A percentile compares a stretch with the other conserved stretches of the same genome.
Evolutionary conservation across 2,113 vertebrate species (phyloP).

Genomic region (Zosterops pallidus): DNA sequence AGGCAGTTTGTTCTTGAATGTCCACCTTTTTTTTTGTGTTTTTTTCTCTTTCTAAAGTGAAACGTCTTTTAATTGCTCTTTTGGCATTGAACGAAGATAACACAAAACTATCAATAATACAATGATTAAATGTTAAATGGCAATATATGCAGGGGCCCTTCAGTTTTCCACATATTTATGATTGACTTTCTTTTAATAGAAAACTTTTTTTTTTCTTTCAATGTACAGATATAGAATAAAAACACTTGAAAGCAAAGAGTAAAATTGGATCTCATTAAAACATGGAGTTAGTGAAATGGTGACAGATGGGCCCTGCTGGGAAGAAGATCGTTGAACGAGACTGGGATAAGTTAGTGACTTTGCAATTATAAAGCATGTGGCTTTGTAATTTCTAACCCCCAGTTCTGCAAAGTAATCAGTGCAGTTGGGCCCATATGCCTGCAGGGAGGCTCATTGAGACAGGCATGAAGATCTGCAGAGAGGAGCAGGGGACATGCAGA

Average conservation of each 20-base stretch:
- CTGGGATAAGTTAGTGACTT: conserved; percentile 32
- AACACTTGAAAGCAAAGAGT: conserved; percentile 17
- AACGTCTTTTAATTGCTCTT: background rate
- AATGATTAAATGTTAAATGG: background rate
- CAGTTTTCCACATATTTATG: background rate
- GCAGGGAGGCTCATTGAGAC: conserved; percentile 30
- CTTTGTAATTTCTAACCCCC: conserved; percentile 43
- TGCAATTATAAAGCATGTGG: conserved; percentile 50
- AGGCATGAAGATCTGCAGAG: background rate
- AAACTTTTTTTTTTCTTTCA: background rate
- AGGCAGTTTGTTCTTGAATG: background rate
- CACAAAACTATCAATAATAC: background rate
- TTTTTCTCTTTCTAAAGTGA: background rate
- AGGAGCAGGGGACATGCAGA: background rate
- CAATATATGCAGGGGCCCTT: background rate
- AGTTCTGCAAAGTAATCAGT: conserved; percentile 31
- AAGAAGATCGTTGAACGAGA: background rate
- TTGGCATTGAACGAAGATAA: background rate
- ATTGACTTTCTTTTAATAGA: background rate
- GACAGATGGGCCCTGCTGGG: conserved; percentile 53
- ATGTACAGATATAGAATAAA: conserved; percentile 15
- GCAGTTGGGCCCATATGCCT: conserved; percentile 16
- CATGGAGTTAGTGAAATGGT: conserved; percentile 8
- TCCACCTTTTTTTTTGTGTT: background rate
- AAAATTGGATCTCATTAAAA: conserved; percentile 35